phyloP scores from a whole-genome alignment of 1,140 invertebrate genomes.

The Grapholita molesta region DNA sequence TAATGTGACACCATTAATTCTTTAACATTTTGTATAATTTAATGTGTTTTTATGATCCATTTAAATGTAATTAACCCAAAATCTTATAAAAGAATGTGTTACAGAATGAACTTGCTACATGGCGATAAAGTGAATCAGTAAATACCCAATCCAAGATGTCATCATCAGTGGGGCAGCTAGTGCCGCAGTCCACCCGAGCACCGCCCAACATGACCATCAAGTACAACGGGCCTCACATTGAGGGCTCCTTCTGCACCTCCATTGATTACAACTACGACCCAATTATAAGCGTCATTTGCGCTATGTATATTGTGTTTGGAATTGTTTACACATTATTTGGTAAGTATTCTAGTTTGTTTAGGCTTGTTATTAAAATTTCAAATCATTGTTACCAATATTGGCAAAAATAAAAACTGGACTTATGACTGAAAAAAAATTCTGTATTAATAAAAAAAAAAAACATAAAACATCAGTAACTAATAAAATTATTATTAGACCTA shows the following conservation, averaged over 20 bases:
- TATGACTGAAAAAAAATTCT: too few relatives aligned
- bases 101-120: not conserved
- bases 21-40: too few relatives aligned
- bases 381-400: too few relatives aligned
- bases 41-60: too few relatives aligned
- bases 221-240: conserved; percentile 65
- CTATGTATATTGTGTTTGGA: conserved; percentile 79
- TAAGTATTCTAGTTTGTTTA: conserved; percentile 45
- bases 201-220: conserved; percentile 62
- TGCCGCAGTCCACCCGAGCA: conserved; percentile 60
- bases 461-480: too few relatives aligned
- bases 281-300: conserved; percentile 63
- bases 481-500: too few relatives aligned
- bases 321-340: conserved; percentile 81
- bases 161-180: conserved; percentile 69
- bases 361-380: too few relatives aligned
- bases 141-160: conserved; percentile 32
- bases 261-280: conserved; percentile 73
- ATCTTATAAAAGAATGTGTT: not conserved
- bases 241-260: conserved; percentile 63
- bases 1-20: too few relatives aligned
- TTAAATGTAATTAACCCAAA: too few relatives aligned
- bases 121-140: not conserved
- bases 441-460: too few relatives aligned
- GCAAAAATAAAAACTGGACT: too few relatives aligned